A percentile compares a stretch with the other conserved stretches of the same genome.
Conservation (phyloP, 2,888 invertebrate species). For the Sisyra terminalis region DNA sequence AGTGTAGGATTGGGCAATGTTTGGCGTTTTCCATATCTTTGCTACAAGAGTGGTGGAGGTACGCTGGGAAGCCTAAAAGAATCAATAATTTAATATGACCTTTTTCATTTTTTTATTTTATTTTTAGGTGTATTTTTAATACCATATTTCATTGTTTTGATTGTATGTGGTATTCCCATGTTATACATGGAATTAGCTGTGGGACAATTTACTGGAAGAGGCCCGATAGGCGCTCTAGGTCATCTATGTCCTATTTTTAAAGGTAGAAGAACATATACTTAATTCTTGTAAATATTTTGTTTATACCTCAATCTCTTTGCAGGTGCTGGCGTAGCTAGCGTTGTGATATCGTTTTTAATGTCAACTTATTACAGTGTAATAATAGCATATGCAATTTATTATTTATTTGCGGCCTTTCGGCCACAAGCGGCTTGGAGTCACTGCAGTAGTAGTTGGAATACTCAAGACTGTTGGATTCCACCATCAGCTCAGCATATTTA, state of each 20-base stretch:
- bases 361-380: constrained; percentile 93
- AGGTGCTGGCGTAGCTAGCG: constrained; percentile 89
- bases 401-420: constrained; percentile 81
- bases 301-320: constrained; percentile 18
- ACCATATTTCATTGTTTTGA: constrained; percentile 82
- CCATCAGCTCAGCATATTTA: constrained; percentile 22
- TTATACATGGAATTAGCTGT: constrained; percentile 88
- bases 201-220: constrained; percentile 83
- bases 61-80: too few relatives aligned
- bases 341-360: constrained; percentile 87
- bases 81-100: constrained; percentile 16
- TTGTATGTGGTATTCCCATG: constrained; percentile 82
- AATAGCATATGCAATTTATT: constrained; percentile 86
- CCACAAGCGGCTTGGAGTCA: constrained; percentile 79
- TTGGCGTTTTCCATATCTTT: constrained; percentile 86
- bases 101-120: not conserved
- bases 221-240: constrained; percentile 80
- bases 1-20: constrained; percentile 81
- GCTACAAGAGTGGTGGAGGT: constrained; percentile 84
- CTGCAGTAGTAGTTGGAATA: constrained; percentile 78
- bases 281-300: not conserved
- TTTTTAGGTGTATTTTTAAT: constrained; percentile 82
- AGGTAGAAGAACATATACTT: constrained; percentile 51
- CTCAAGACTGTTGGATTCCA: constrained; percentile 67
- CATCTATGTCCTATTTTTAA: constrained; percentile 86